phyloP scores from a whole-genome alignment of 2,888 invertebrate genomes.

The Phanerotoma sp. region DNA sequence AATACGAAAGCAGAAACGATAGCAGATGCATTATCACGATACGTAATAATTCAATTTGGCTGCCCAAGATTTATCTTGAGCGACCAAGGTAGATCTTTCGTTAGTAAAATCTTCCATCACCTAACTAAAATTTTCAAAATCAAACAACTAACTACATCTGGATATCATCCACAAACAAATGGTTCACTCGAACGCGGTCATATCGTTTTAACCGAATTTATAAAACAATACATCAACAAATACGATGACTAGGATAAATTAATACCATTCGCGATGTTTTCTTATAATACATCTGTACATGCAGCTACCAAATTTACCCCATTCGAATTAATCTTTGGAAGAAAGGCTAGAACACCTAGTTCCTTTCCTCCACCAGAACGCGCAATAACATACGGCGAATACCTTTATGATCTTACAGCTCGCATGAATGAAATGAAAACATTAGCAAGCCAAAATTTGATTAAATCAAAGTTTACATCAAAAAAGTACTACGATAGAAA shows the following conservation, averaged over 20 bases:
- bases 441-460: no score
- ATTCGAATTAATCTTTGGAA: slow-evolving; percentile 24
- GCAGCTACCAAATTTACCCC: slow-evolving; percentile 24
- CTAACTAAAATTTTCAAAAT: background rate
- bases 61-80: background rate
- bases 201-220: no score
- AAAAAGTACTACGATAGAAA: no score
- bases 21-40: slow-evolving; percentile 5
- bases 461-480: no score
- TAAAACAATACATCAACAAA: no score
- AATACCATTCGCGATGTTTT: slow-evolving; percentile 20
- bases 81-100: background rate
- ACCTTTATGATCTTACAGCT: background rate
- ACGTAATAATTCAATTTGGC: background rate
- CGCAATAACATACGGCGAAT: slow-evolving; percentile 11
- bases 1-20: slow-evolving; percentile 1
- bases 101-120: background rate
- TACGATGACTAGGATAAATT: slow-evolving; percentile 27
- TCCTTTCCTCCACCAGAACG: slow-evolving; percentile 12
- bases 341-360: slow-evolving; percentile 13
- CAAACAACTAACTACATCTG: slow-evolving; percentile 4
- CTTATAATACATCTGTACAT: slow-evolving; percentile 24
- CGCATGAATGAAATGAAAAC: slow-evolving; percentile 6
- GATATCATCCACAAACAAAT: background rate
- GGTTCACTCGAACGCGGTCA: no score